Percentiles rank a stretch among this genome's conserved stretches.
Conservation (phyloP, 2,797 vertebrate species). For the Adelosebastes latens region DNA sequence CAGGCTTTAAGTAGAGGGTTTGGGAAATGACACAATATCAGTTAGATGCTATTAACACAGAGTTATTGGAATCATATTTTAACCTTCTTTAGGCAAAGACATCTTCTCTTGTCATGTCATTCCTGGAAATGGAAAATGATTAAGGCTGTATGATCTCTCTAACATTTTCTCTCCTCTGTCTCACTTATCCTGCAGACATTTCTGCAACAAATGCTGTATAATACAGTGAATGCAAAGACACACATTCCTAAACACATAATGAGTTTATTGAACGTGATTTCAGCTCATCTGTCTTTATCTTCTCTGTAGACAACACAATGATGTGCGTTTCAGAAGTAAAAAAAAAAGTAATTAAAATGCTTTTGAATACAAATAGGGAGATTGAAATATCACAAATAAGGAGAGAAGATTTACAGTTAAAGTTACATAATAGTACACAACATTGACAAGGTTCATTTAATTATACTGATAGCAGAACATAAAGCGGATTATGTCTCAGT, state of each 20-base stretch:
- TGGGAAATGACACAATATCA: neutral
- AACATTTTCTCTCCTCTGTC: neutral
- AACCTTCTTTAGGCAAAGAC: neutral
- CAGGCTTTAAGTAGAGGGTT: neutral
- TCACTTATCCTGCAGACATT: neutral
- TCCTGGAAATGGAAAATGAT: neutral
- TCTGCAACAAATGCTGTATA: neutral
- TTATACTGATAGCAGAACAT: neutral
- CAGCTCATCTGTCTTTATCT: constrained; percentile 16
- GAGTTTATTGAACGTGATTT: neutral
- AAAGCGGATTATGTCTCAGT: neutral
- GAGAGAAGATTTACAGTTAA: constrained; percentile 1
- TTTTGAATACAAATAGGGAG: neutral
- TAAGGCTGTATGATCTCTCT: neutral
- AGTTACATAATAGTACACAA: neutral
- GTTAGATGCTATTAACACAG: neutral
- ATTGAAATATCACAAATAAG: neutral
- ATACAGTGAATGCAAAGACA: neutral
- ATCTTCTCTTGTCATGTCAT: neutral
- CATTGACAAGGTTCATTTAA: neutral
- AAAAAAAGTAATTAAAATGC: neutral
- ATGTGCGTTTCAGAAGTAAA: neutral
- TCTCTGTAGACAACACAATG: neutral
- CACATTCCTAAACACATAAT: neutral
- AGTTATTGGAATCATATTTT: neutral